These are phyloP conservation scores for Spisula subtruncata DNA, from an alignment of 2,888 invertebrate genomes.

Conservation along the genomic window DNA sequence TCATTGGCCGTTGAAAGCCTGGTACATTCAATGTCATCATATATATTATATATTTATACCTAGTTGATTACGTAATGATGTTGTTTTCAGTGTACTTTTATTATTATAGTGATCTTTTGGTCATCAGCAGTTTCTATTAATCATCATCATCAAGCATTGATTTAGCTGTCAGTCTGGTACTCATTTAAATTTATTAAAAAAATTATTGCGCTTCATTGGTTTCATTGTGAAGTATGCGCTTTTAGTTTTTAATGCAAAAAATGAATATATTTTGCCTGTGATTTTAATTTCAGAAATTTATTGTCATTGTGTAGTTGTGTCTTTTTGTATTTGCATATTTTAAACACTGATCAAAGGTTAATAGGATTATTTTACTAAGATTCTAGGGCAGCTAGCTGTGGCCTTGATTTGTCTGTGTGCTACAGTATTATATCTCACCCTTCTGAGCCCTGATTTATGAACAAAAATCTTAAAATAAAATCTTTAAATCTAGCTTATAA, in stretches of 20 bases:
- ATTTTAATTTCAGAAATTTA: neutral
- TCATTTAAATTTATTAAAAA: neutral
- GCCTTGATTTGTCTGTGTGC: too few relatives aligned
- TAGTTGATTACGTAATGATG: slow-evolving; percentile 12
- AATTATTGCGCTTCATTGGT: neutral
- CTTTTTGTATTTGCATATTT: too few relatives aligned
- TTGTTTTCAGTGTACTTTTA: slow-evolving; percentile 22
- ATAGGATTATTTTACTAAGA: too few relatives aligned
- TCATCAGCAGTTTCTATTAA: neutral
- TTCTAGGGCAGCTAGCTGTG: too few relatives aligned
- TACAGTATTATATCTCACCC: too few relatives aligned
- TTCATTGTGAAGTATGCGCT: neutral
- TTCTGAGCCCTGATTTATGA: too few relatives aligned
- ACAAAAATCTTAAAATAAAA: too few relatives aligned
- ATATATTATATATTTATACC: slow-evolving; percentile 12
- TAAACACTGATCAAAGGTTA: too few relatives aligned
- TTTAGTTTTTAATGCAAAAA: neutral
- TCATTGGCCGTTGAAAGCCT: slow-evolving; percentile 34
- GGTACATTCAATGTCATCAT: slow-evolving; percentile 47
- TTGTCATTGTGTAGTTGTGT: too few relatives aligned
- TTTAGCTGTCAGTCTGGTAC: neutral
- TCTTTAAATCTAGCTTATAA: too few relatives aligned
- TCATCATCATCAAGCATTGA: neutral
- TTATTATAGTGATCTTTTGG: neutral
- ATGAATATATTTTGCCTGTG: neutral